Conservation (phyloP, 2,113 vertebrate genomes). For the Phoenicopterus ruber region DNA sequence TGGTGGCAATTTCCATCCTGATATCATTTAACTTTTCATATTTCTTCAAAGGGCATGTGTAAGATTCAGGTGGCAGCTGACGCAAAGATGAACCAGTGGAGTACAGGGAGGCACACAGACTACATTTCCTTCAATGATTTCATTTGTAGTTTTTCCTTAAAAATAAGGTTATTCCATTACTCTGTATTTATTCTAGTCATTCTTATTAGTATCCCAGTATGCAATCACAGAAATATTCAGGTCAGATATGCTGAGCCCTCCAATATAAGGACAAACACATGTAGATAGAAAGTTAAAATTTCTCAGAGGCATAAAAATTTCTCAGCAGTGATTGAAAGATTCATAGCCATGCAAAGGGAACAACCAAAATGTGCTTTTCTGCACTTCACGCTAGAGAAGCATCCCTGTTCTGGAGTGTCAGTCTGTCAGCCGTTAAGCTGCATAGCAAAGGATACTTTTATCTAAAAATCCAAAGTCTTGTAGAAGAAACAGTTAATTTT, state of each 20-base stretch:
- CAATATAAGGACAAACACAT: background rate
- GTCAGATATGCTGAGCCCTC: background rate
- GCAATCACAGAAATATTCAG: background rate
- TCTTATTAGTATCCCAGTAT: background rate
- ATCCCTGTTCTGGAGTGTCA: background rate
- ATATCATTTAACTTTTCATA: background rate
- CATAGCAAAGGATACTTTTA: background rate
- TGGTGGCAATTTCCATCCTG: background rate
- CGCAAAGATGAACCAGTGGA: background rate
- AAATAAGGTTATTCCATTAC: background rate
- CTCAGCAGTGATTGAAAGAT: background rate
- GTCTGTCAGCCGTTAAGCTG: background rate
- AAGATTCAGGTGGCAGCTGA: background rate
- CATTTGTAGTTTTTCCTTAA: background rate
- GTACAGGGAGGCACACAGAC: background rate
- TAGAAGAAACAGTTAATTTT: background rate
- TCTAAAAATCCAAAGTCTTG: background rate
- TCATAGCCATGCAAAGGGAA: background rate
- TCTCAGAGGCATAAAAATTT: background rate
- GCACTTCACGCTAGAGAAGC: background rate
- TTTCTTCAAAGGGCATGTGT: background rate
- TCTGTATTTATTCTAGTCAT: background rate
- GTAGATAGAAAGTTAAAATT: background rate
- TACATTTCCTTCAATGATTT: background rate
- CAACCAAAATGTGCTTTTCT: background rate